Percentiles rank a stretch among this genome's conserved stretches.
phyloP scores from a whole-genome alignment of 2,888 invertebrate species.

The Cephus pygmeus region DNA sequence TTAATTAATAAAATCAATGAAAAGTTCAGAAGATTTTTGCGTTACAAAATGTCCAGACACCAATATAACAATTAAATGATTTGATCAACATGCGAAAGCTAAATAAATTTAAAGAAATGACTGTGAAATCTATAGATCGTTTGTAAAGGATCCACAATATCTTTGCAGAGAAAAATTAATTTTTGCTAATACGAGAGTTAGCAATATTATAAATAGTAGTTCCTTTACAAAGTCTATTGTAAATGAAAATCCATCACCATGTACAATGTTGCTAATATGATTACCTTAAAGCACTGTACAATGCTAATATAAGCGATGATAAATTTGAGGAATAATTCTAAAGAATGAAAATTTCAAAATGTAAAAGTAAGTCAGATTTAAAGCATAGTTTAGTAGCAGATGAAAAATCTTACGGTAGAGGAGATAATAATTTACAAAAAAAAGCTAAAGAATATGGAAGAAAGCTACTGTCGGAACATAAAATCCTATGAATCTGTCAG shows the following conservation, averaged over 20 bases:
- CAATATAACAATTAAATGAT: constrained; percentile 12
- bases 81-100: not conserved
- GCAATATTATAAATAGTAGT: not conserved
- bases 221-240: not conserved
- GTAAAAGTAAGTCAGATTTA: not conserved
- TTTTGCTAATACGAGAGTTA: not conserved
- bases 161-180: not conserved
- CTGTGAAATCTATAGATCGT: not conserved
- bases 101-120: not conserved
- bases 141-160: not conserved
- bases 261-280: constrained; percentile 3
- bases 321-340: not conserved
- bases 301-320: not conserved
- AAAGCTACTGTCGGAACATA: not conserved
- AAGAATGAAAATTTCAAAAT: not conserved
- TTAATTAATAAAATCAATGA: constrained; percentile 13
- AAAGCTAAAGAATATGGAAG: not conserved
- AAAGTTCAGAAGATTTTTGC: constrained; percentile 16
- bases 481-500: not conserved
- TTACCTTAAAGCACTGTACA: not conserved
- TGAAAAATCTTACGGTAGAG: not conserved
- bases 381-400: not conserved
- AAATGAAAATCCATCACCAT: constrained; percentile 26
- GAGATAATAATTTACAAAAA: not conserved
- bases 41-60: not conserved